Evolutionary conservation across 2,888 invertebrate species (phyloP).

Genomic region (Acrobasis suavella): DNA sequence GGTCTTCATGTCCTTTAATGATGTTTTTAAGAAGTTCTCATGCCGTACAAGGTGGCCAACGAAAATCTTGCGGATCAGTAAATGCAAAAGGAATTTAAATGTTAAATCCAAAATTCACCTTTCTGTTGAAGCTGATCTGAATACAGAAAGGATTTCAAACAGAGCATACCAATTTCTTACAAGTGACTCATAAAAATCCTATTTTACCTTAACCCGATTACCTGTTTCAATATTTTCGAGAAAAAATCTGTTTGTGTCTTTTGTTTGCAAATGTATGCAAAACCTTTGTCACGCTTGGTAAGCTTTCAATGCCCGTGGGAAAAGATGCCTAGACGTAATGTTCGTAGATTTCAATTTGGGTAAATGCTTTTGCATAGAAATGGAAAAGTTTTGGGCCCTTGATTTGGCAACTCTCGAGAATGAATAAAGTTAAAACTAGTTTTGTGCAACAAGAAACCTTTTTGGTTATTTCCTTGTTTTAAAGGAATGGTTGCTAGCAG

Average conservation of each 20-base stretch:
- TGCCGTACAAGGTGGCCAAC: no score
- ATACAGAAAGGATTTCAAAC: not conserved
- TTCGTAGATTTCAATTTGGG: not conserved
- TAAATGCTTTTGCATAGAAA: not conserved
- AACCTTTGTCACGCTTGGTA: not conserved
- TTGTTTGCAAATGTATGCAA: not conserved
- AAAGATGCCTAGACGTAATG: not conserved
- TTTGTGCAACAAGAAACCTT: slow-evolving; percentile 1
- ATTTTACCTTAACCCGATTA: not conserved
- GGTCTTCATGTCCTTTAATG: no score
- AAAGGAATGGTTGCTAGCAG: no score
- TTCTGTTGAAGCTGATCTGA: not conserved
- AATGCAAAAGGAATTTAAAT: no score
- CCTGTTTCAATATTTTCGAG: not conserved
- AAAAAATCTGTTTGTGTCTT: slow-evolving; percentile 2
- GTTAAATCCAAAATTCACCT: no score
- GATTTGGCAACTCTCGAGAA: not conserved
- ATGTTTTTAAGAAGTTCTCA: no score
- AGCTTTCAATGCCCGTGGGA: not conserved
- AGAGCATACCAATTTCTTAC: not conserved
- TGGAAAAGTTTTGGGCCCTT: slow-evolving; percentile 1
- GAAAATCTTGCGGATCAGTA: no score
- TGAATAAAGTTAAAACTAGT: slow-evolving; percentile 10
- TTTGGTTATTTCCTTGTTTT: not conserved
- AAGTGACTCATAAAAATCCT: not conserved